These are phyloP conservation scores for Phalacrocorax brasilianus DNA, from an alignment of 2,113 vertebrate species.

Conservation along the genomic window DNA sequence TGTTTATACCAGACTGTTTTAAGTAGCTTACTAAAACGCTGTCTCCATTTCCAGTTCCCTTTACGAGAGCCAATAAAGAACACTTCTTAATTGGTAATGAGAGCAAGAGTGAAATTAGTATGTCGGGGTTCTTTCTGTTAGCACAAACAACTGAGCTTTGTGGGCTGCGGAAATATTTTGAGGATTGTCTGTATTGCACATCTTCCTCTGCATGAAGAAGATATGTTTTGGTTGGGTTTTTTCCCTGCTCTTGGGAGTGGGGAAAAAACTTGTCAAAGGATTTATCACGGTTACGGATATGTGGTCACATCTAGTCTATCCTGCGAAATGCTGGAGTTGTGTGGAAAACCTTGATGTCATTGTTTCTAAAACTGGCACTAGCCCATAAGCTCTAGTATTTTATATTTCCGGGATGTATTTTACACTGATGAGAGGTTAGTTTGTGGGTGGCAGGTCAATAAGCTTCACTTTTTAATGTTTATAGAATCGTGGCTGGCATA, in stretches of 20 bases:
- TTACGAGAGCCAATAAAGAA: background rate
- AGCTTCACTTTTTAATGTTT: background rate
- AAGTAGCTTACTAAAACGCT: background rate
- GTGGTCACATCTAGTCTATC: background rate
- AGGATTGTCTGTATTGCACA: background rate
- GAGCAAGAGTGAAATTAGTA: background rate
- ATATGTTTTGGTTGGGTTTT: background rate
- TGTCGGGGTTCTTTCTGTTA: background rate
- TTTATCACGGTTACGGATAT: accelerated
- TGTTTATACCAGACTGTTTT: background rate
- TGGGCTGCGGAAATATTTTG: background rate
- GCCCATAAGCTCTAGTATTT: background rate
- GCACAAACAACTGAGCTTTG: background rate
- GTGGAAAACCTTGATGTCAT: background rate
- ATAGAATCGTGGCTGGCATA: background rate
- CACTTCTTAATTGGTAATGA: background rate
- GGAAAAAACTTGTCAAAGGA: background rate
- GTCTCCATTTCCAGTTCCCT: background rate
- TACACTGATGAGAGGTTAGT: background rate
- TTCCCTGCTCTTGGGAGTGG: background rate
- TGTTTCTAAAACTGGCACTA: background rate
- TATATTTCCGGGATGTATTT: background rate
- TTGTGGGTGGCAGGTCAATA: background rate
- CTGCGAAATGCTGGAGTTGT: background rate
- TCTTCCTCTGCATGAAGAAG: background rate